Conservation (phyloP, 30 jellyfish, hydroid and myxozoan genomes). For the Hydra vulgaris region DNA sequence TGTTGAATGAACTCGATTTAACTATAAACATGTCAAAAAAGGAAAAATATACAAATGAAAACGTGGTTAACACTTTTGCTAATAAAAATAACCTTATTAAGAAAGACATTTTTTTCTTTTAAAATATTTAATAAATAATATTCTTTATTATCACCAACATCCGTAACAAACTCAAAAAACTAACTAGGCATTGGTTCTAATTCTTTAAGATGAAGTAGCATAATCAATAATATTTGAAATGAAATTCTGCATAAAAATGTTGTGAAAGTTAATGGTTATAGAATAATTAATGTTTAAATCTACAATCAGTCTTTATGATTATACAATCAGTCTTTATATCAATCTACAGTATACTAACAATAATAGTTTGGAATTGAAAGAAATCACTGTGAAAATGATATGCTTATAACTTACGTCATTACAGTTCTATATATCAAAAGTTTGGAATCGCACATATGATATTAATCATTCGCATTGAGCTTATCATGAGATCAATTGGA, state of each 20-base stretch:
- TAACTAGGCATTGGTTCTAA: not conserved
- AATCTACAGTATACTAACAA: not conserved
- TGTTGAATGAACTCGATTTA: no score
- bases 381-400: not conserved
- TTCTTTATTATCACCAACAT: not conserved
- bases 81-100: no score
- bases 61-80: no score
- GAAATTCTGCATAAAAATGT: not conserved
- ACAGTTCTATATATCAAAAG: not conserved
- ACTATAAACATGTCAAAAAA: no score
- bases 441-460: no score
- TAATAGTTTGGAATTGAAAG: not conserved
- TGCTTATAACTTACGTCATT: not conserved
- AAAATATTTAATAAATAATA: no score
- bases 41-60: no score
- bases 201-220: not conserved
- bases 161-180: not conserved
- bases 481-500: no score
- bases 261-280: not conserved
- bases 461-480: no score
- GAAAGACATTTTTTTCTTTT: no score
- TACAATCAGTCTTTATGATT: no score
- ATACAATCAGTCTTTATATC: not conserved
- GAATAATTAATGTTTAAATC: not conserved
- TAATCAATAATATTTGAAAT: no score